Percentiles rank a stretch among this genome's conserved stretches.
phyloP scores from a whole-genome alignment of 2,888 invertebrate genomes.

The Leucoma salicis region DNA sequence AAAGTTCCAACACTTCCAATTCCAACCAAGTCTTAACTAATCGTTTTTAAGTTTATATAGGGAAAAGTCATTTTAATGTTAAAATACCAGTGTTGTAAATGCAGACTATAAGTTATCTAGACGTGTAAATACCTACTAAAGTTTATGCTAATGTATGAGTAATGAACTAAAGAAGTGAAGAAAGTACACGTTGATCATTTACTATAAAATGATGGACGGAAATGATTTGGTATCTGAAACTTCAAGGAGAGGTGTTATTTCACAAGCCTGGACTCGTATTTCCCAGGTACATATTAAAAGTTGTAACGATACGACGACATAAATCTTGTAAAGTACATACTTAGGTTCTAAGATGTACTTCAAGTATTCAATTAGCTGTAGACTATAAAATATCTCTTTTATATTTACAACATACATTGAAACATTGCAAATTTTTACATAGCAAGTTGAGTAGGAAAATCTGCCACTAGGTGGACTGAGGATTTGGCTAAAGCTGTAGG shows the following conservation, averaged over 20 bases:
- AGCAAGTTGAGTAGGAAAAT: too few species aligned
- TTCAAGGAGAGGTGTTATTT: constrained; percentile 83
- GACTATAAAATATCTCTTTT: too few species aligned
- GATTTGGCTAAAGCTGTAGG: too few species aligned
- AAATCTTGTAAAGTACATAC: too few species aligned
- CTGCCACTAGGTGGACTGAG: too few species aligned
- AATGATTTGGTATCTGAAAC: constrained; percentile 84
- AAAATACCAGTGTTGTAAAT: constrained; percentile 25
- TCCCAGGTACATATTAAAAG: constrained; percentile 79
- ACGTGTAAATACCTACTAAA: constrained; percentile 26
- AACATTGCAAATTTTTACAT: too few species aligned
- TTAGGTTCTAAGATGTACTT: too few species aligned
- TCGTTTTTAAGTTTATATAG: constrained; percentile 21
- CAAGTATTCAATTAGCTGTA: too few species aligned
- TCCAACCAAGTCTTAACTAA: constrained; percentile 39
- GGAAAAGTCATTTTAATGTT: constrained; percentile 15
- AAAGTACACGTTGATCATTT: constrained; percentile 32
- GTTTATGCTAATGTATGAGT: constrained; percentile 26
- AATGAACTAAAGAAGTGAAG: constrained; percentile 44
- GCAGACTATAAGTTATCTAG: constrained; percentile 23
- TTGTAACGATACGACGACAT: too few species aligned
- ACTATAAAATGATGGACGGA: constrained; percentile 84
- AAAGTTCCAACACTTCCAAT: too few species aligned
- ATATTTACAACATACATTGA: too few species aligned
- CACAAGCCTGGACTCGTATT: constrained; percentile 85